Conservation (phyloP, 2,888 invertebrate genomes). For the Dexiosoma caninum region DNA sequence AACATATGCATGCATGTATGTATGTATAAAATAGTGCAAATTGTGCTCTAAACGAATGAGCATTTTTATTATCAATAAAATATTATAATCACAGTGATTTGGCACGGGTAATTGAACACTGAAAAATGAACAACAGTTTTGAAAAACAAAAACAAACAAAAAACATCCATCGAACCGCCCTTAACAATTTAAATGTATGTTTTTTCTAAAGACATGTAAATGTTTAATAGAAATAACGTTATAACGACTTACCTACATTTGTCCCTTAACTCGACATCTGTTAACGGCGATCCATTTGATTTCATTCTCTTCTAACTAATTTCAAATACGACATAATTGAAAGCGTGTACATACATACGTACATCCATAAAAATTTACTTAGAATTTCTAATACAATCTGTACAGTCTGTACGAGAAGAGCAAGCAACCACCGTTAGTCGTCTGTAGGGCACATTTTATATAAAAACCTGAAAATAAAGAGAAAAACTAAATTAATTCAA, state of each 20-base stretch:
- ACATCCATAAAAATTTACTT: neutral
- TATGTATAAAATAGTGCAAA: too few relatives aligned
- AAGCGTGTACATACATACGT: neutral
- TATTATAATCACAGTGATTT: too few relatives aligned
- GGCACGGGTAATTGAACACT: too few relatives aligned
- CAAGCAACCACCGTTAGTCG: conserved; percentile 16
- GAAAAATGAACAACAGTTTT: too few relatives aligned
- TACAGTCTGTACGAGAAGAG: neutral
- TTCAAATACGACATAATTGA: neutral
- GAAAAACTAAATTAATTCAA: conserved; percentile 28
- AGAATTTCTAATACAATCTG: neutral
- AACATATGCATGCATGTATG: too few relatives aligned
- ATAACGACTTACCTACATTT: neutral
- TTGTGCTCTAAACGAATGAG: too few relatives aligned
- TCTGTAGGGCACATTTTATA: conserved; percentile 24
- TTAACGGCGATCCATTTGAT: neutral
- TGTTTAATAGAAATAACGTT: too few relatives aligned
- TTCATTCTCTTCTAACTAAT: neutral
- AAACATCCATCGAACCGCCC: too few relatives aligned
- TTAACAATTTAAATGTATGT: too few relatives aligned
- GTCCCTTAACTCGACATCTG: neutral
- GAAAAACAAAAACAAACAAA: too few relatives aligned
- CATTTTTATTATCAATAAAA: too few relatives aligned
- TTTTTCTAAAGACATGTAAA: too few relatives aligned
- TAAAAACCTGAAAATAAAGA: conserved; percentile 17